Evolutionary conservation across 2,888 invertebrate species (phyloP).

Genomic region (Cheilosia impressa): DNA sequence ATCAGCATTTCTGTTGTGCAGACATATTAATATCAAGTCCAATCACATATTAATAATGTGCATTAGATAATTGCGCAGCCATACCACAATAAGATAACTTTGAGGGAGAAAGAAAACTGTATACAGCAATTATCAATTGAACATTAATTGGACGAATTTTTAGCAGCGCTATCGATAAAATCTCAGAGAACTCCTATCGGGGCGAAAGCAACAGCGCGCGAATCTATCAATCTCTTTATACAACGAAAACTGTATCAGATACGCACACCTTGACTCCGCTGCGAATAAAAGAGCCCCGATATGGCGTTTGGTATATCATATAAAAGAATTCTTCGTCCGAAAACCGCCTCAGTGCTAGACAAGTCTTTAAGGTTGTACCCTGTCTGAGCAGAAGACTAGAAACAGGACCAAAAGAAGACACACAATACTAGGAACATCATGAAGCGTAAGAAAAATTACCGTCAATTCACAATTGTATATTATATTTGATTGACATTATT

Average conservation of each 20-base stretch:
- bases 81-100: background rate
- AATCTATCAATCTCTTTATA: slow-evolving; percentile 15
- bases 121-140: slow-evolving; percentile 46
- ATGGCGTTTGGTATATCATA: slow-evolving; percentile 14
- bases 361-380: background rate
- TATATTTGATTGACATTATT: background rate
- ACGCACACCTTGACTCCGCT: background rate
- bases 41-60: background rate
- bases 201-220: background rate
- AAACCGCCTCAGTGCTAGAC: slow-evolving; percentile 44
- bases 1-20: too few species aligned
- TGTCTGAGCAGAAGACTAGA: slow-evolving; percentile 11
- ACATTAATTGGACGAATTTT: slow-evolving; percentile 52
- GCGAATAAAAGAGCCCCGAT: slow-evolving; percentile 41
- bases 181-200: slow-evolving; percentile 30
- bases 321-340: slow-evolving; percentile 42
- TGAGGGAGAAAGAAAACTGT: slow-evolving; percentile 5
- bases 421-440: slow-evolving; percentile 25
- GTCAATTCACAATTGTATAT: background rate
- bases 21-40: background rate
- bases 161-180: slow-evolving; percentile 55
- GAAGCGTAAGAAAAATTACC: slow-evolving; percentile 40
- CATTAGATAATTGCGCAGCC: background rate
- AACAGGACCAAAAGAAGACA: slow-evolving; percentile 12
- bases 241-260: slow-evolving; percentile 6